These are phyloP conservation scores for Melanotaenia pygmaea DNA, from an alignment of 2,797 vertebrate genomes.

Conservation along the genomic window DNA sequence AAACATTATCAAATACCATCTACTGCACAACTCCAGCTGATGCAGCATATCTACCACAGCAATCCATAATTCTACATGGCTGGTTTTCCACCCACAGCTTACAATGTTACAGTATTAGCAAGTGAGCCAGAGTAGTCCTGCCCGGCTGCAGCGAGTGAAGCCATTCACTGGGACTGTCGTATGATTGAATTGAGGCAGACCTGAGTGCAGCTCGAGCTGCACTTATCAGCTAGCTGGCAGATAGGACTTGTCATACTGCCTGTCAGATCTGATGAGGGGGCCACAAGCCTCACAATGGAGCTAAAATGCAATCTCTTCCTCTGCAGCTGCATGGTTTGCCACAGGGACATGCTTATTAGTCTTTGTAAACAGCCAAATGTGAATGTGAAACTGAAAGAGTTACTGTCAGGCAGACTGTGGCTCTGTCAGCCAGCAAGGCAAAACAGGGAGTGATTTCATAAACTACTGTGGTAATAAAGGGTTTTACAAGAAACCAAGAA, in stretches of 20 bases:
- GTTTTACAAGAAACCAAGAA: constrained; percentile 44
- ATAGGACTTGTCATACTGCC: constrained; percentile 84
- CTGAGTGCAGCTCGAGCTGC: constrained; percentile 72
- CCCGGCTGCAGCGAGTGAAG: constrained; percentile 38
- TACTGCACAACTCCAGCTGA: constrained; percentile 30
- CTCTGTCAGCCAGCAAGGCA: constrained; percentile 42
- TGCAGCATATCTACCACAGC: constrained; percentile 53
- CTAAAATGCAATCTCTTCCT: constrained; percentile 84
- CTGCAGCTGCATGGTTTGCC: constrained; percentile 72
- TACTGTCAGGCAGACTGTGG: constrained; percentile 59
- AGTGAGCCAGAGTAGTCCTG: constrained; percentile 60
- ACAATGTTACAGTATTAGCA: constrained; percentile 52
- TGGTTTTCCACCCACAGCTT: constrained; percentile 53
- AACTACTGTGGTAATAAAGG: constrained; percentile 45
- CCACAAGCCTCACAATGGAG: constrained; percentile 78
- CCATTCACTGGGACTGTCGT: constrained; percentile 73
- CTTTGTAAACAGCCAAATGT: constrained; percentile 82
- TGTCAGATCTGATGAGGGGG: constrained; percentile 83
- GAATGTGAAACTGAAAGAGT: constrained; percentile 70
- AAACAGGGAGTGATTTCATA: constrained; percentile 44
- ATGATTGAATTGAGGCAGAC: constrained; percentile 84
- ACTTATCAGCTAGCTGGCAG: constrained; percentile 84
- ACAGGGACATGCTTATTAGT: constrained; percentile 80
- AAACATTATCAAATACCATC: constrained; percentile 39
- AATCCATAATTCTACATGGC: constrained; percentile 51